phyloP scores from a whole-genome alignment of 23 tunicate species.

The Styela plicata region DNA sequence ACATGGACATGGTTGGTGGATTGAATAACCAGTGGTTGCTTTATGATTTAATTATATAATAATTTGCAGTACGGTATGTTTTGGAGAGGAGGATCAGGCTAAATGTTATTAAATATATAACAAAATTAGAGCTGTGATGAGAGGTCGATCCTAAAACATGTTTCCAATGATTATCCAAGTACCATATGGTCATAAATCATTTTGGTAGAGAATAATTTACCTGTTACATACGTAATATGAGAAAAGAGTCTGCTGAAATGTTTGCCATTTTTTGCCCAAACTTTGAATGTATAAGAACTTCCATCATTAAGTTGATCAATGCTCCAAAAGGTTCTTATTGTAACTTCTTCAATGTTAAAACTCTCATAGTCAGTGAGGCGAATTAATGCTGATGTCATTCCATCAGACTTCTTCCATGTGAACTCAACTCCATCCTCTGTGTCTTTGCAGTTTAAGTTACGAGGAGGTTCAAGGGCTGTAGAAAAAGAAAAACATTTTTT shows the following conservation, averaged over 20 bases:
- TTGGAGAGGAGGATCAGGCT: too few species aligned
- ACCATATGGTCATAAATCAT: too few species aligned
- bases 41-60: too few species aligned
- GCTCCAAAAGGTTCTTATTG: neutral
- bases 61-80: too few species aligned
- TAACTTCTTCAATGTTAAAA: neutral
- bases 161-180: too few species aligned
- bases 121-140: too few species aligned
- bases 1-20: too few species aligned
- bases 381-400: neutral
- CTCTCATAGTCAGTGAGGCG: neutral
- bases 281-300: neutral
- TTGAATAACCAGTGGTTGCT: too few species aligned
- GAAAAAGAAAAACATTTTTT: too few species aligned
- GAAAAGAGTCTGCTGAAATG: neutral
- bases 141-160: too few species aligned
- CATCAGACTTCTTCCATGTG: neutral
- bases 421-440: neutral
- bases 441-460: neutral
- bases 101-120: too few species aligned
- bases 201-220: too few species aligned
- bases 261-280: neutral
- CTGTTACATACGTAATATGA: neutral
- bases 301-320: neutral
- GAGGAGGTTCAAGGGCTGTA: neutral